Base-by-base conservation (phyloP, 2,888 invertebrate species). In the Drosophila mercatorum region DNA sequence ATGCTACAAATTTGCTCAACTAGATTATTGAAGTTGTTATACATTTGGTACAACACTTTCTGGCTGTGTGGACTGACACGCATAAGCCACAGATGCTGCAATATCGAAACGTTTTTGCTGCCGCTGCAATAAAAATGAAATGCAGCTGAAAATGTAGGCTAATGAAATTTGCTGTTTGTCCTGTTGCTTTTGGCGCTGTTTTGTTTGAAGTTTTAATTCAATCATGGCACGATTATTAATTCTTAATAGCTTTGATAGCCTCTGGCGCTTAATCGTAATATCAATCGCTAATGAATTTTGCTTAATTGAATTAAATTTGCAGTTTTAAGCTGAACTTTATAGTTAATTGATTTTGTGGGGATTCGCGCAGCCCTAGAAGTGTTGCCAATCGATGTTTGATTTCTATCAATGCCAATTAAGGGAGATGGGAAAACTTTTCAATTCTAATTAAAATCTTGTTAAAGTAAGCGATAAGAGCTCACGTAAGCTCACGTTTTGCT, bases 361-460 rank as follows among this genome's bases (percentile, higher is more conserved):
- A 41, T n/a, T n/a, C 2, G 3, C 11, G 7, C 58, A 28, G 22
- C 10, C 2, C n/a, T 8, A 26, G 17, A 46, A 52, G 40, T 58
- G 36, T 12, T 17, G 6, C 12, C 38, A 14, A 14, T 40, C 43
- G 41, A n/a, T 26, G 41, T 11, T 31, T 44, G 78, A 67, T 58
- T 53, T 53, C 34, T 43, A 77, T 72, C 67, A 60, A 12, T 34
- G 59, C n/a, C 53, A 72, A 68, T 72, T 64, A 47, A 53, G 47
- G 69, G 60, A 68, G 71, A 76, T 71, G 63, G 58, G 58, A 72
- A 82, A 85, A 83, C 69, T 85, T 72, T 69, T 72, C 61, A 71
- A 63, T 82, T 85, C 80, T 78, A 88, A 85, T 88, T 84, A 83
- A 83, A 83, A 80, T 72, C 75, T 73, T 66, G 80, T 86, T 83